Evolutionary conservation across 2,888 invertebrate species (phyloP).

Genomic region (Zootermopsis nevadensis): DNA sequence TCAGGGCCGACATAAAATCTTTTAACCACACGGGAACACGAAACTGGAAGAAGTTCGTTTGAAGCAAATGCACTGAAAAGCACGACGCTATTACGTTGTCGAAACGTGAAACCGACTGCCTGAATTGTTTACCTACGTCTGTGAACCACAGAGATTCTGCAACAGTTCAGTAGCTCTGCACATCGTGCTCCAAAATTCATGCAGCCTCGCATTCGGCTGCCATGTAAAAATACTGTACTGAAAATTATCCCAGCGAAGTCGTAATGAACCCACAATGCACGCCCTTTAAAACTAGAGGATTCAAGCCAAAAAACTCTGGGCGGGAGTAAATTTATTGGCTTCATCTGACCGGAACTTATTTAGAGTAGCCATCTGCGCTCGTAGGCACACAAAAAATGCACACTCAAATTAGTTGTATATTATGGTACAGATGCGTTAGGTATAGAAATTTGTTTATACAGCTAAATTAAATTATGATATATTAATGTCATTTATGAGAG

Average conservation of each 20-base stretch:
- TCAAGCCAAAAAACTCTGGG: slow-evolving; percentile 6
- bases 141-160: too few relatives aligned
- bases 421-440: slow-evolving; percentile 43
- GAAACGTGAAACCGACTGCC: too few relatives aligned
- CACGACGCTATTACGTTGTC: too few relatives aligned
- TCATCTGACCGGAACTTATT: slow-evolving; percentile 44
- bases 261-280: background rate
- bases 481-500: slow-evolving; percentile 43
- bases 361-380: slow-evolving; percentile 37
- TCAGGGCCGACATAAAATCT: too few relatives aligned
- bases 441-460: slow-evolving; percentile 42
- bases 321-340: slow-evolving; percentile 37
- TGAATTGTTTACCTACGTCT: too few relatives aligned
- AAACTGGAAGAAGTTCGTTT: too few relatives aligned
- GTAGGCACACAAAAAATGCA: slow-evolving; percentile 32
- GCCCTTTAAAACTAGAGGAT: background rate
- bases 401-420: slow-evolving; percentile 43
- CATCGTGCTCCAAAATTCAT: too few relatives aligned
- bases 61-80: too few relatives aligned
- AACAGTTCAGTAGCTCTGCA: too few relatives aligned
- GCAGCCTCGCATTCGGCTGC: background rate
- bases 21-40: too few relatives aligned
- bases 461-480: slow-evolving; percentile 44
- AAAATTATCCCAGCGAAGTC: background rate
- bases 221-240: background rate